Evolutionary conservation across 2,888 invertebrate species (phyloP).

Genomic region (Cheilosia pagana): DNA sequence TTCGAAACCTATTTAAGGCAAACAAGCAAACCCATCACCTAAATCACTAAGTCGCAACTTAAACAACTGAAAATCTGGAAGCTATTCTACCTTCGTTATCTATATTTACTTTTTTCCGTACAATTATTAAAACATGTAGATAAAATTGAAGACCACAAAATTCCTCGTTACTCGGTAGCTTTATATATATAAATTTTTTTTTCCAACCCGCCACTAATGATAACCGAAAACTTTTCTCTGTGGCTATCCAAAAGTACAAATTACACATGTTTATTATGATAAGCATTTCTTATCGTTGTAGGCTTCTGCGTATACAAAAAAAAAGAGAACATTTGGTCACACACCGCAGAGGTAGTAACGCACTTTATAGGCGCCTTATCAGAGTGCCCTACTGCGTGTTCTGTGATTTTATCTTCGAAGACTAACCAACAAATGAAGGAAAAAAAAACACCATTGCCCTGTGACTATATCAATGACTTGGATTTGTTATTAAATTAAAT

Average conservation of each 20-base stretch:
- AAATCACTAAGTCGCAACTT: background rate
- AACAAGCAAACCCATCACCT: constrained; percentile 4
- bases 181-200: constrained; percentile 5
- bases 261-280: constrained; percentile 68
- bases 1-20: too few relatives aligned
- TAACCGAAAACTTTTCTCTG: constrained; percentile 45
- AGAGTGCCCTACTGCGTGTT: constrained; percentile 44
- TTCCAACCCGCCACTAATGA: constrained; percentile 14
- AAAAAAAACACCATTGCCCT: background rate
- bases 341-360: constrained; percentile 50
- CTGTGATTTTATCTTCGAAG: constrained; percentile 61
- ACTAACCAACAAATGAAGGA: constrained; percentile 29
- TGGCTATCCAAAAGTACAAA: constrained; percentile 52
- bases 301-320: constrained; percentile 50
- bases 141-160: constrained; percentile 59
- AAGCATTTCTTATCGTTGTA: constrained; percentile 62
- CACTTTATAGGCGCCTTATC: constrained; percentile 61
- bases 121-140: constrained; percentile 53
- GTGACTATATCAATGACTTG: constrained; percentile 35
- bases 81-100: constrained; percentile 36
- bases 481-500: constrained; percentile 66
- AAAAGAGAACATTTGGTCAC: constrained; percentile 30
- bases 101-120: constrained; percentile 17
- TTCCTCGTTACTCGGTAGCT: constrained; percentile 11
- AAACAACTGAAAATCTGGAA: constrained; percentile 46